Evolutionary conservation across 2,888 invertebrate species (phyloP).

Genomic region (Pachliopta kotzebuea): DNA sequence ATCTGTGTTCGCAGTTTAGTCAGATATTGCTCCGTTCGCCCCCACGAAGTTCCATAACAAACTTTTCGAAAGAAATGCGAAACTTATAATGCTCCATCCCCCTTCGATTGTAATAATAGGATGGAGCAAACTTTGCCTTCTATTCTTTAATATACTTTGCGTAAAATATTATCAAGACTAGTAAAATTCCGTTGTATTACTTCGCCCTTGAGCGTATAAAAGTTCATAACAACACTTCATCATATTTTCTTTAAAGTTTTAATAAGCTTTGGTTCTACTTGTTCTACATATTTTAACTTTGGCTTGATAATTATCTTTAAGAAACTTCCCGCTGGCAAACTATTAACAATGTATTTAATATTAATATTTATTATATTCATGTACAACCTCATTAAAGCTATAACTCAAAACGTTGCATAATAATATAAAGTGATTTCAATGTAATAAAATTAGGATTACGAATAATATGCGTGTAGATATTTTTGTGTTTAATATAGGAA

Average conservation of each 20-base stretch:
- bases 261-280: slow-evolving; percentile 2
- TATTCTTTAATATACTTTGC: slow-evolving; percentile 43
- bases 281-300: background rate
- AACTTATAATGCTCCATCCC: slow-evolving; percentile 71
- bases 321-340: too few species aligned
- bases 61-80: slow-evolving; percentile 59
- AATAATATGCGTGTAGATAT: too few species aligned
- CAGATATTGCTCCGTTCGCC: slow-evolving; percentile 57
- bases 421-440: too few species aligned
- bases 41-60: slow-evolving; percentile 48
- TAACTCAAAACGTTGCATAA: too few species aligned
- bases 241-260: slow-evolving; percentile 5
- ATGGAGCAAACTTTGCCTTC: slow-evolving; percentile 50
- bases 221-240: slow-evolving; percentile 19
- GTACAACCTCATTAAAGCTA: too few species aligned
- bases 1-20: slow-evolving; percentile 67
- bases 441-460: too few species aligned
- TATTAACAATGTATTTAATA: too few species aligned
- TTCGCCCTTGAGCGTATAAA: slow-evolving; percentile 8
- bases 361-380: too few species aligned
- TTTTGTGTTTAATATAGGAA: background rate
- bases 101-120: slow-evolving; percentile 57
- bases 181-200: slow-evolving; percentile 20
- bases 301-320: background rate
- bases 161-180: slow-evolving; percentile 33